phyloP scores from a whole-genome alignment of 2,888 invertebrate genomes.

The Heliconius ismenius region DNA sequence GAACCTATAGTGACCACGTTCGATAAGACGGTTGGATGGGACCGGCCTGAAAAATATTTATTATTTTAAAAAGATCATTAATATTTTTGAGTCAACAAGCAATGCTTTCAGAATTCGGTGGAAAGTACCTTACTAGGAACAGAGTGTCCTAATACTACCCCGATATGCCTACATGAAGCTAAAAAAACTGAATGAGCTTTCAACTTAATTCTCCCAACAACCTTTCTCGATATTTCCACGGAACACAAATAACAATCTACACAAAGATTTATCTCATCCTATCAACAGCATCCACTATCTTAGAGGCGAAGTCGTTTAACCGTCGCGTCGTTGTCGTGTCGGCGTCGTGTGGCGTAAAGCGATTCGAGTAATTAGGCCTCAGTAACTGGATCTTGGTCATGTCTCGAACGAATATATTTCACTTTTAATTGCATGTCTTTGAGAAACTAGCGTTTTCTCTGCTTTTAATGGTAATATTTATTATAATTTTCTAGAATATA shows the following conservation, averaged over 20 bases:
- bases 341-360: conserved; percentile 17
- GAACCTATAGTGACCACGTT: not conserved
- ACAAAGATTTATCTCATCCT: conserved; percentile 1
- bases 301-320: not conserved
- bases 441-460: conserved; percentile 19
- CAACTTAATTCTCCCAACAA: not conserved
- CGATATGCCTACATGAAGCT: too few species aligned
- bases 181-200: not conserved
- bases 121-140: too few species aligned
- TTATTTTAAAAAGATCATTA: too few species aligned
- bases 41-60: too few species aligned
- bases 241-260: not conserved
- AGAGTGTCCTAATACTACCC: too few species aligned
- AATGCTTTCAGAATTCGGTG: too few species aligned
- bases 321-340: not conserved
- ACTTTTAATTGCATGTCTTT: conserved; percentile 21
- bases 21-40: not conserved
- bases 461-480: not conserved
- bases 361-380: conserved; percentile 37
- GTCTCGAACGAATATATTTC: conserved; percentile 14
- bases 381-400: conserved; percentile 33
- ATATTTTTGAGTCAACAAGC: too few species aligned
- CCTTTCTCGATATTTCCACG: not conserved
- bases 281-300: conserved; percentile 8
- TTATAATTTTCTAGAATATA: conserved; percentile 12